Evolutionary conservation across 2,797 vertebrate genomes (phyloP), one percentile per base, ranked within the genome.

Genomic region (Varecia variegata): DNA sequence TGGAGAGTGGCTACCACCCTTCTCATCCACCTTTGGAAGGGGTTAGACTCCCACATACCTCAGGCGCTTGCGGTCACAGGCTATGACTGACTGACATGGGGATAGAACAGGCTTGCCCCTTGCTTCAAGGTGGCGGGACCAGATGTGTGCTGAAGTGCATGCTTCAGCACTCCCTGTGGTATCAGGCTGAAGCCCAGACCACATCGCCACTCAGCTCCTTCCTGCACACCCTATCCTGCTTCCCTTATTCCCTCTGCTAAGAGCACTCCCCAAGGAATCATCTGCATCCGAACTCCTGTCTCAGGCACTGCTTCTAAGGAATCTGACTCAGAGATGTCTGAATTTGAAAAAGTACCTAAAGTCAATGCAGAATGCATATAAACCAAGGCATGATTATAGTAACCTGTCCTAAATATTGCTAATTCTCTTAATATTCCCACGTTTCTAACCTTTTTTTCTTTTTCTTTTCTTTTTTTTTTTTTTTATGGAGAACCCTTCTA

Each of bases 21-120:
- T 17, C 5, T 18, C 1, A 1, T 52, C 25, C 21, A 13, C 9
- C 13, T 80, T 7, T 14, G 25, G 11, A 32, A 88, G 1, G 10
- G 6, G 0, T 21, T 50, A 30, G 38, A 50, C 1, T 88, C 15
- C 21, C n/a, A 14, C 6, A 32, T 32, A 4, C 58, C 25, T 71
- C 35, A 5, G 0, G 4, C 8, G 2, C 0, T 45, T 74, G 38
- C 21, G 20, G 38, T 87, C 23, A 27, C 4, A 50, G 52, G 32
- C 6, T n/a, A 1, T 3, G 9, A 11, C 12, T 21, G 25, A 17
- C 1, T n/a, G n/a, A 43, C 40, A 25, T 2, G 2, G 1, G 35
- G 32, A 5, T 10, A 3, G 32, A 35, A 13, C 45, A 60, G 9
- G 18, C 25, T 81, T 50, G 32, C 17, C 12, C 13, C 7, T 92